Conservation (phyloP, 1,140 invertebrate species). For the Tetranychus urticae region DNA sequence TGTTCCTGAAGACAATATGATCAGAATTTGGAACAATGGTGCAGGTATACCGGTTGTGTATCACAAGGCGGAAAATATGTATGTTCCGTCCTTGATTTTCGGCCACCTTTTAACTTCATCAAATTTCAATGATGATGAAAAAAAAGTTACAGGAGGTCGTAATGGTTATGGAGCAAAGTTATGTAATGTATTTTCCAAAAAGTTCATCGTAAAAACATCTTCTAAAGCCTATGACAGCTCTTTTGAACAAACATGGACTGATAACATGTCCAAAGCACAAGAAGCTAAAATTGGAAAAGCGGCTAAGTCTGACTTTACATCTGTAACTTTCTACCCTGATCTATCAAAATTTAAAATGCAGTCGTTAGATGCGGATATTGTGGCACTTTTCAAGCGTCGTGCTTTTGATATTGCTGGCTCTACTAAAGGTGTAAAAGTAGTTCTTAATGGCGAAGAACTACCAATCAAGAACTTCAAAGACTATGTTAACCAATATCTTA, state of each 20-base stretch:
- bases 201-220: slow-evolving; percentile 88
- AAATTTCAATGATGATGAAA: slow-evolving; percentile 95
- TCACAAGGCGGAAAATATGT: slow-evolving; percentile 97
- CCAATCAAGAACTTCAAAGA: slow-evolving; percentile 85
- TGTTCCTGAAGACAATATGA: slow-evolving; percentile 67
- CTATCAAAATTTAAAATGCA: slow-evolving; percentile 90
- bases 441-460: slow-evolving; percentile 63
- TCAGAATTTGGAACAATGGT: slow-evolving; percentile 94
- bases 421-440: slow-evolving; percentile 70
- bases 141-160: slow-evolving; percentile 73
- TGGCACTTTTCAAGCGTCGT: slow-evolving; percentile 71
- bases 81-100: slow-evolving; percentile 97
- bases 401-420: slow-evolving; percentile 91
- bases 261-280: slow-evolving; percentile 80
- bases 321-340: slow-evolving; percentile 87
- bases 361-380: slow-evolving; percentile 71
- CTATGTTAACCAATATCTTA: slow-evolving; percentile 81
- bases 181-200: slow-evolving; percentile 95
- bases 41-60: slow-evolving; percentile 90
- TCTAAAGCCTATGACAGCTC: slow-evolving; percentile 56
- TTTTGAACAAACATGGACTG: slow-evolving; percentile 84
- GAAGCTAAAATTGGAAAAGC: slow-evolving; percentile 45
- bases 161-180: slow-evolving; percentile 99
- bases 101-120: slow-evolving; percentile 94
- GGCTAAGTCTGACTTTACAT: slow-evolving; percentile 63